phyloP scores from a whole-genome alignment of 2,797 vertebrate species.

The Kryptopterus vitreolus region DNA sequence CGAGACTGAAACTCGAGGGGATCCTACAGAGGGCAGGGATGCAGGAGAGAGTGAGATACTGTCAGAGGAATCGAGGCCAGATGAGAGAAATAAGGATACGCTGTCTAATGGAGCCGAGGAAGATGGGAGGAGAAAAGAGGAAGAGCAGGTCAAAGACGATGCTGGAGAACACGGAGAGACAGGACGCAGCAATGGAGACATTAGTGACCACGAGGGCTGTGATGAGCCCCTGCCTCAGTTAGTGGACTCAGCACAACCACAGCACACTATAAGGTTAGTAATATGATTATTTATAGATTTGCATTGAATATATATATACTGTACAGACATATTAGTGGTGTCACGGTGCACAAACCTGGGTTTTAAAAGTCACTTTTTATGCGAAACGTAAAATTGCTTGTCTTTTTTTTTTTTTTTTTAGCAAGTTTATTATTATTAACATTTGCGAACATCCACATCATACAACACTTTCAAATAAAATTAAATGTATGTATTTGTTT shows the following conservation, averaged over 20 bases:
- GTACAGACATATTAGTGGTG: no score
- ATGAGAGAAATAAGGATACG: constrained; percentile 47
- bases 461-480: no score
- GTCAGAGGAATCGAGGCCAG: constrained; percentile 47
- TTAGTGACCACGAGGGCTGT: constrained; percentile 15
- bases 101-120: constrained; percentile 40
- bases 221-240: constrained; percentile 28
- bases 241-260: constrained; percentile 52
- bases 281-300: constrained; percentile 28
- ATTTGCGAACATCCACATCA: no score
- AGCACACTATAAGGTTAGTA: constrained; percentile 58
- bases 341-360: no score
- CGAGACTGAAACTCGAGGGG: constrained; percentile 36
- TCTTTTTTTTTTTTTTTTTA: no score
- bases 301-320: no score
- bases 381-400: no score
- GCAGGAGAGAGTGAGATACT: constrained; percentile 25
- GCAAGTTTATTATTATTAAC: no score
- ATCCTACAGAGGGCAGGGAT: constrained; percentile 33
- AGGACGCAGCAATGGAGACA: constrained; percentile 21
- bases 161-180: constrained; percentile 51
- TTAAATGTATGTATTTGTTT: no score
- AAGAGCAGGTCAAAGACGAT: constrained; percentile 52
- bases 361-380: no score
- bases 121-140: constrained; percentile 50